Base-by-base conservation (phyloP, 2,797 vertebrate species). In the Melanotaenia boesemani region DNA sequence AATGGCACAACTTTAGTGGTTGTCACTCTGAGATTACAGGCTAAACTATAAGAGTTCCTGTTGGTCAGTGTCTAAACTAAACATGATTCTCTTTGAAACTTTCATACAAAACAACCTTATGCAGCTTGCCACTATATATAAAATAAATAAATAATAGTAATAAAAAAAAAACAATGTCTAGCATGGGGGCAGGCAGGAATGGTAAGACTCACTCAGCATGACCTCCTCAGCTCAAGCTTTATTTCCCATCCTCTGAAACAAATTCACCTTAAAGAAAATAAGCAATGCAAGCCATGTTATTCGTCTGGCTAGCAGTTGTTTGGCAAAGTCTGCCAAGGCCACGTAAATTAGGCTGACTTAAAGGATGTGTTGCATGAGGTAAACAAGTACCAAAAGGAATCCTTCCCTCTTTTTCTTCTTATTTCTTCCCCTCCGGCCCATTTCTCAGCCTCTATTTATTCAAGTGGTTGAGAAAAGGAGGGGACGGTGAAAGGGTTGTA, bases 401-500 rank as follows among this genome's bases (percentile, higher is more conserved):
- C 78, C 67, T 70, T 74, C 64, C 70, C 76, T 79, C 62, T 70
- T 76, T 83, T 83, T 83, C 55, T 73, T 44, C 32, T 36, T 22
- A 30, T 74, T 48, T 80, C 74, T 36, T 68, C 26, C 76, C 87
- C 86, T 84, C 63, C 15, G 46, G 80, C 84, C 87, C 86, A 76
- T 86, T 91, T 86, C 88, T 90, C 84, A 83, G 72, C 81, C 78
- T 71, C 80, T 90, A 89, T 93, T 93, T 92, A 90, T 93, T 91
- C 86, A 90, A 86, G 83, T 63, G 82, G 56, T 77, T 77, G 82
- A 86, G 87, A 84, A 88, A 89, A 88, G 81, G 88, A 84, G 83
- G 83, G 84, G 78, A 84, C 15, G 39, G 87, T 86, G 84, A 90
- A 88, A 86, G 88, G 85, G 84, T 74, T 92, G 83, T 91, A 90